Conservation (phyloP, 2,888 invertebrate species). For the Pachycephus smyrnensis region DNA sequence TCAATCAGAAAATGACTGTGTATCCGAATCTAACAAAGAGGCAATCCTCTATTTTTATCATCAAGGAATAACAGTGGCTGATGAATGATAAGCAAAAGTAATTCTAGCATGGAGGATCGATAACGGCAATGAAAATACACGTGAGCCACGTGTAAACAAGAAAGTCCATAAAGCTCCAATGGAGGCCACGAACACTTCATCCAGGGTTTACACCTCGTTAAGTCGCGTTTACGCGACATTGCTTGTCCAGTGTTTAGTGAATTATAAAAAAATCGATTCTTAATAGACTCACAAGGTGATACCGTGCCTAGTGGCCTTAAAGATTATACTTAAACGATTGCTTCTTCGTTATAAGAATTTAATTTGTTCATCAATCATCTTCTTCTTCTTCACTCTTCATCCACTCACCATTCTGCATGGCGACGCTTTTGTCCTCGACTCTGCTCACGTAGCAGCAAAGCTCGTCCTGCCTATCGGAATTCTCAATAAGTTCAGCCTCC, state of each 20-base stretch:
- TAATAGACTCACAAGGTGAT: neutral
- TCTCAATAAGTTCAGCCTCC: slow-evolving; percentile 96
- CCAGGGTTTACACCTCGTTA: neutral
- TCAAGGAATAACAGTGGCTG: neutral
- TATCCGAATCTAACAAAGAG: neutral
- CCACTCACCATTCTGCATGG: slow-evolving; percentile 92
- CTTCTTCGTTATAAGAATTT: neutral
- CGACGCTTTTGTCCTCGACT: slow-evolving; percentile 95
- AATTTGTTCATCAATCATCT: too few species aligned
- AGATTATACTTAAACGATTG: neutral
- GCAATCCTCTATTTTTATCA: neutral
- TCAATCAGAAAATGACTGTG: neutral
- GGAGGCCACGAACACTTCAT: neutral
- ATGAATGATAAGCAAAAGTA: neutral
- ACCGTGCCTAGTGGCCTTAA: neutral
- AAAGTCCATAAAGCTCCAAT: neutral
- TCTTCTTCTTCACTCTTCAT: neutral
- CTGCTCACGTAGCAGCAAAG: slow-evolving; percentile 97
- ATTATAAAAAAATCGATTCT: neutral
- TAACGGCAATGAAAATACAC: neutral
- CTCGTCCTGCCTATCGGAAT: slow-evolving; percentile 95
- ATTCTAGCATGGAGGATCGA: neutral
- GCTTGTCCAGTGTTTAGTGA: neutral
- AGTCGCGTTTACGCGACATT: neutral
- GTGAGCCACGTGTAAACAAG: neutral